phyloP scores from a whole-genome alignment of 2,888 invertebrate species.

The Chymomyza caudatula region DNA sequence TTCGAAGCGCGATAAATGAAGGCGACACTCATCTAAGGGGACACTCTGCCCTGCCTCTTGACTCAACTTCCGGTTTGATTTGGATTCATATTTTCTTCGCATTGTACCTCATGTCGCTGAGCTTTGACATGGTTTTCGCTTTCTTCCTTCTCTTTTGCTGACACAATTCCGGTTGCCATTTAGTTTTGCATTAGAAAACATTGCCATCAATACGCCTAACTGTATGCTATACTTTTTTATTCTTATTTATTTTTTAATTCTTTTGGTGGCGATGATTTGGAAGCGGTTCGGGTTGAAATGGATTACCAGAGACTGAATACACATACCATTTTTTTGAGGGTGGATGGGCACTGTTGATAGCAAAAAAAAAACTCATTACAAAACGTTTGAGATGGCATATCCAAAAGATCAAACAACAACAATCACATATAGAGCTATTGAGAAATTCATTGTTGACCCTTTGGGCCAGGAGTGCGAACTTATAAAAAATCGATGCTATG shows the following conservation, averaged over 20 bases:
- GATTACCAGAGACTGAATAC: background rate
- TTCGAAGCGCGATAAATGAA: slow-evolving; percentile 58
- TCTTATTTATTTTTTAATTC: slow-evolving; percentile 13
- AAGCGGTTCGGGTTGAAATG: background rate
- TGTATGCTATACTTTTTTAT: slow-evolving; percentile 45
- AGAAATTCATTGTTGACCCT: too few species aligned
- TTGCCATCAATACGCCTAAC: slow-evolving; percentile 23
- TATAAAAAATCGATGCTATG: too few species aligned
- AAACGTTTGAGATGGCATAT: background rate
- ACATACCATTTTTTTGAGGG: background rate
- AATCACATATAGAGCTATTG: too few species aligned
- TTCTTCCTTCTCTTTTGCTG: slow-evolving; percentile 11
- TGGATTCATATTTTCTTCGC: slow-evolving; percentile 42
- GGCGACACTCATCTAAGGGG: background rate
- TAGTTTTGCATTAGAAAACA: background rate
- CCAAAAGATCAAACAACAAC: background rate
- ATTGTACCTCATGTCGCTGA: slow-evolving; percentile 35
- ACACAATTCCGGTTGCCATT: slow-evolving; percentile 29
- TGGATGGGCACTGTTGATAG: background rate
- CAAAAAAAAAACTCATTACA: background rate
- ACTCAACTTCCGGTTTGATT: background rate
- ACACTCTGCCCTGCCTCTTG: background rate
- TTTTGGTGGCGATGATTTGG: slow-evolving; percentile 15
- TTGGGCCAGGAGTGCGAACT: too few species aligned
- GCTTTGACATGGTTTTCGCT: slow-evolving; percentile 24